Evolutionary conservation across 1,140 invertebrate species (phyloP).

Genomic region (Platyura marginata): DNA sequence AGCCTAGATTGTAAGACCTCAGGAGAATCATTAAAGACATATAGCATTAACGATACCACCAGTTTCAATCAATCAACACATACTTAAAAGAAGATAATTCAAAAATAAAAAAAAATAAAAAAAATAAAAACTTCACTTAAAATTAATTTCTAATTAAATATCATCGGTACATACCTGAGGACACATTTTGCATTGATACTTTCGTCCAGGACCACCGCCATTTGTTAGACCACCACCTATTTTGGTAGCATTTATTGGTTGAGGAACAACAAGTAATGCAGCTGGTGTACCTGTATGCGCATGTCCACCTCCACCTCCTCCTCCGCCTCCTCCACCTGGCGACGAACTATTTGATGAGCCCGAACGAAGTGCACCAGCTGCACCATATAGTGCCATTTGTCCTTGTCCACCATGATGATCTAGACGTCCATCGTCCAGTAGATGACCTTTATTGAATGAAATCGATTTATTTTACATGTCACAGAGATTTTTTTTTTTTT

Average conservation of each 20-base stretch:
- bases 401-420: slow-evolving; percentile 18
- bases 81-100: no score
- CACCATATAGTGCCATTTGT: slow-evolving; percentile 7
- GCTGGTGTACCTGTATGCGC: slow-evolving; percentile 26
- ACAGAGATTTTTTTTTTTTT: no score
- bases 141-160: no score
- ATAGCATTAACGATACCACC: no score
- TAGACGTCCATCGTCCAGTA: slow-evolving; percentile 23
- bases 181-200: slow-evolving; percentile 98
- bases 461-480: no score
- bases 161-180: slow-evolving; percentile 77
- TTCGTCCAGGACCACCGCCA: slow-evolving; percentile 39
- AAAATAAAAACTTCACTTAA: background rate
- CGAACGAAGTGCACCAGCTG: slow-evolving; percentile 4
- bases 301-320: slow-evolving; percentile 4
- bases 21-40: no score
- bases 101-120: background rate
- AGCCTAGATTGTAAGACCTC: no score
- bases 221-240: slow-evolving; percentile 32
- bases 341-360: slow-evolving; percentile 5
- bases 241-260: slow-evolving; percentile 69
- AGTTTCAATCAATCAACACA: no score
- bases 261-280: slow-evolving; percentile 69
- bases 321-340: slow-evolving; percentile 1
- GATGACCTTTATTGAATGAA: no score